These are phyloP conservation scores for Hyphantria cunea DNA, from an alignment of 1,140 invertebrate species.

Conservation along the genomic window DNA sequence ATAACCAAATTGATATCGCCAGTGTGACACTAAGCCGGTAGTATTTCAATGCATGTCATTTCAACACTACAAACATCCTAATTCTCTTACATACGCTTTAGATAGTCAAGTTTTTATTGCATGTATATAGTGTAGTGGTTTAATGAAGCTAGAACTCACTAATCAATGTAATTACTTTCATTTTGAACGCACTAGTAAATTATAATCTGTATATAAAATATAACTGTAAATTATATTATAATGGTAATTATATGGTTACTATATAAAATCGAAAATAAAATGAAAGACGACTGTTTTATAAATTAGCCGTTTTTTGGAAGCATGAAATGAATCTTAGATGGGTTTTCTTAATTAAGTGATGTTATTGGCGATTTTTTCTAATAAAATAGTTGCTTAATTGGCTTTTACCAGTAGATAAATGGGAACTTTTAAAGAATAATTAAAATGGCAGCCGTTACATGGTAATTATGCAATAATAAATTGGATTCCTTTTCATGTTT, in stretches of 20 bases:
- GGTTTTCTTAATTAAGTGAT: conserved; percentile 16
- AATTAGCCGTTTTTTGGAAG: neutral
- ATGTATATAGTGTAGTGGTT: too few relatives aligned
- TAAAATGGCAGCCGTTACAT: conserved; percentile 28
- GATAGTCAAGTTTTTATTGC: too few relatives aligned
- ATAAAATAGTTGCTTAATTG: conserved; percentile 19
- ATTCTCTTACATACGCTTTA: too few relatives aligned
- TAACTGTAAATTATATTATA: too few relatives aligned
- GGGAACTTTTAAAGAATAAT: conserved; percentile 24
- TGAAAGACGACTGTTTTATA: neutral
- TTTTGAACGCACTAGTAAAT: too few relatives aligned
- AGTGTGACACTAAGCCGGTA: too few relatives aligned
- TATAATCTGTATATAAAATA: too few relatives aligned
- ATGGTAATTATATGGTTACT: neutral
- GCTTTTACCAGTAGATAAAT: conserved; percentile 5
- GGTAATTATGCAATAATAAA: conserved; percentile 38
- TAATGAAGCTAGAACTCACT: too few relatives aligned
- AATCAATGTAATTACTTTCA: too few relatives aligned
- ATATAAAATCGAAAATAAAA: neutral
- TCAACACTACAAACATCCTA: too few relatives aligned
- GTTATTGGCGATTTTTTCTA: conserved; percentile 18
- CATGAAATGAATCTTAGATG: conserved; percentile 24
- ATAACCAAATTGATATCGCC: too few relatives aligned
- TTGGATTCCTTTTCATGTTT: conserved; percentile 13
- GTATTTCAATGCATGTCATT: too few relatives aligned